Evolutionary conservation across 2,797 vertebrate genomes (phyloP).

Genomic region (Syngnathus acus): DNA sequence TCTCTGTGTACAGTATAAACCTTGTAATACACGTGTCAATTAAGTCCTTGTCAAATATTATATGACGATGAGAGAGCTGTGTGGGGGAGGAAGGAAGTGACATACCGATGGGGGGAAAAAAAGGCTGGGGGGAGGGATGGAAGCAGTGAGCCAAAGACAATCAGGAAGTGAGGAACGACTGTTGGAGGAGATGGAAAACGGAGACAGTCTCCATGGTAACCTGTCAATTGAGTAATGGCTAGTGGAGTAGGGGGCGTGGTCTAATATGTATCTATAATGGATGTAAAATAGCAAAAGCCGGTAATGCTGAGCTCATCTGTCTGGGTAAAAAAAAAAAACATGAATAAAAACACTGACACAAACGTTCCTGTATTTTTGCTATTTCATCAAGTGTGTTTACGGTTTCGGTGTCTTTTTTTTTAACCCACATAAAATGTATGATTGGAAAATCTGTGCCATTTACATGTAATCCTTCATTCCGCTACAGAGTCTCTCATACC

Average conservation of each 20-base stretch:
- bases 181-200: constrained; percentile 30
- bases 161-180: constrained; percentile 45
- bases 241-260: constrained; percentile 15
- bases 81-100: constrained; percentile 3
- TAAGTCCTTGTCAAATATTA: constrained; percentile 34
- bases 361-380: constrained; percentile 6
- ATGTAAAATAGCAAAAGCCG: constrained; percentile 10
- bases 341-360: constrained; percentile 40
- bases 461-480: too few relatives aligned
- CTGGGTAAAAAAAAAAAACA: not conserved
- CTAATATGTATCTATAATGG: constrained; percentile 28
- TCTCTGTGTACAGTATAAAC: not conserved
- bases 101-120: constrained; percentile 14
- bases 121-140: constrained; percentile 1
- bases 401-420: not conserved
- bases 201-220: constrained; percentile 70
- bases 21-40: constrained; percentile 15
- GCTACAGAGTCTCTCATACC: too few relatives aligned
- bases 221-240: constrained; percentile 23
- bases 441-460: too few relatives aligned
- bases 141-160: constrained; percentile 44
- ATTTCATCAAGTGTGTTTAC: constrained; percentile 17
- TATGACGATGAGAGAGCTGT: constrained; percentile 20
- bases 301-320: constrained; percentile 21
- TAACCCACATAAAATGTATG: not conserved